Conservation (phyloP, 1,140 invertebrate genomes). For the Gyrodactylus salaris region DNA sequence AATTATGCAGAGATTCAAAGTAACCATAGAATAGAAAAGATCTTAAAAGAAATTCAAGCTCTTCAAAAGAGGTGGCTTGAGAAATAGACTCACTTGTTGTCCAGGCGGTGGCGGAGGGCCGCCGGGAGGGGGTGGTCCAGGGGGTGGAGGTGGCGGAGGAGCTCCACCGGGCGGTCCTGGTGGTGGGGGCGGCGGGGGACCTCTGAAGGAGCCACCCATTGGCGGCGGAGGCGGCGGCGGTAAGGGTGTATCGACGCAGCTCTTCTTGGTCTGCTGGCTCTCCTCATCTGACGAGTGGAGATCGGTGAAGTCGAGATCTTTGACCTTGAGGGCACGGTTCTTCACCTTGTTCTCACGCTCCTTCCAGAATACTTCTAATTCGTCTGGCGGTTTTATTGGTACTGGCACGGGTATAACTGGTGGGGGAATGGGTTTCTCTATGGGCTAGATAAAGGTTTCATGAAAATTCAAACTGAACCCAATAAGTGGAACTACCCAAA, state of each 20-base stretch:
- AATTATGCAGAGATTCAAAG: too few relatives aligned
- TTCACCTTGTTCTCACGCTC: not conserved
- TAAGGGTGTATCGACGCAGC: slow-evolving; percentile 11
- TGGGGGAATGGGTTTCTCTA: not conserved
- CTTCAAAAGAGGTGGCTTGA: too few relatives aligned
- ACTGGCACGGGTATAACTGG: not conserved
- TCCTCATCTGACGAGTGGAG: slow-evolving; percentile 29
- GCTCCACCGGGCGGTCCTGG: slow-evolving; percentile 25
- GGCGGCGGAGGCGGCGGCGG: slow-evolving; percentile 9
- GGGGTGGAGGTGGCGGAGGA: slow-evolving; percentile 27
- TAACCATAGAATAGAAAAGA: too few relatives aligned
- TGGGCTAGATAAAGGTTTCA: too few relatives aligned
- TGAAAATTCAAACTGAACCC: too few relatives aligned
- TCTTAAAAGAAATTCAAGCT: too few relatives aligned
- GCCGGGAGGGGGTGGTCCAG: slow-evolving; percentile 17
- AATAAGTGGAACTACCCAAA: too few relatives aligned
- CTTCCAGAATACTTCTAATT: not conserved
- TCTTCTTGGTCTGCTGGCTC: slow-evolving; percentile 11
- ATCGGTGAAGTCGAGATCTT: slow-evolving; percentile 81
- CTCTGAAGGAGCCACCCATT: slow-evolving; percentile 19
- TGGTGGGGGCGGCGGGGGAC: slow-evolving; percentile 28
- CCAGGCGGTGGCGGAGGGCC: slow-evolving; percentile 11
- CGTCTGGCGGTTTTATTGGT: not conserved
- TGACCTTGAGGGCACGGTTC: slow-evolving; percentile 36
- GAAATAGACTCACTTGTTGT: slow-evolving; percentile 4